Evolutionary conservation across 2,888 invertebrate genomes (phyloP), one percentile per base, ranked within the genome.

Genomic region (Volucella bombylans): DNA sequence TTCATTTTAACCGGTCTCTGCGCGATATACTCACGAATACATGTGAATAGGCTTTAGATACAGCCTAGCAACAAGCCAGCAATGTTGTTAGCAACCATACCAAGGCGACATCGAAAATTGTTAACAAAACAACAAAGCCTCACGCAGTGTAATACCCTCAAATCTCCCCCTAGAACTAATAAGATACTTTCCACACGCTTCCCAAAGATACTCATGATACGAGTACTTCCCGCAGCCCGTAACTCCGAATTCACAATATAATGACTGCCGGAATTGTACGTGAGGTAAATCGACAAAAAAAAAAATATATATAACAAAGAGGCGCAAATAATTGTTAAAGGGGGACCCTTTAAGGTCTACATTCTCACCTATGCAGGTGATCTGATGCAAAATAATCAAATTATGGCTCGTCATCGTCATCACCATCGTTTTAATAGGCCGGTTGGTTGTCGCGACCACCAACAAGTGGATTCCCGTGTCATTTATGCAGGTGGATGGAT

Each of bases 401-500:
- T 76, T 67, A 65, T 69, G 47, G 59, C 65, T 43, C 59, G 50
- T 74, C 73, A 45, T 65, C 45, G 52, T 73, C 59, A 72, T 62
- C 62, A 62, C 50, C 71, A 59, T 65, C 14, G 43, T 54, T 41
- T 12, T 18, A n/a, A 52, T 15, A 11, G 14, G 14, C 23, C 31
- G 31, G 31, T 31, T 31, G 31, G 15, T 10, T 39, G 43, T 15
- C 23, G 23, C 23, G 23, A 57, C 39, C 59, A 54, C 55, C 68
- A 65, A 83, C 83, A 76, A 85, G 83, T 80, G 55, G 55, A 76
- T 45, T 69, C 15, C 41, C 15, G 31, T 41, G 41, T 59, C 49
- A n/a, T 41, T 67, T 69, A 83, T 83, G 82, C 82, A 79, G 82
- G 82, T 74, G 62, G 15, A 54, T 76, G 69, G 72, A n/a, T n/a